Percentiles rank a stretch among this genome's conserved stretches.
Conservation (phyloP, 2,113 vertebrate species). For the Rhea americana region DNA sequence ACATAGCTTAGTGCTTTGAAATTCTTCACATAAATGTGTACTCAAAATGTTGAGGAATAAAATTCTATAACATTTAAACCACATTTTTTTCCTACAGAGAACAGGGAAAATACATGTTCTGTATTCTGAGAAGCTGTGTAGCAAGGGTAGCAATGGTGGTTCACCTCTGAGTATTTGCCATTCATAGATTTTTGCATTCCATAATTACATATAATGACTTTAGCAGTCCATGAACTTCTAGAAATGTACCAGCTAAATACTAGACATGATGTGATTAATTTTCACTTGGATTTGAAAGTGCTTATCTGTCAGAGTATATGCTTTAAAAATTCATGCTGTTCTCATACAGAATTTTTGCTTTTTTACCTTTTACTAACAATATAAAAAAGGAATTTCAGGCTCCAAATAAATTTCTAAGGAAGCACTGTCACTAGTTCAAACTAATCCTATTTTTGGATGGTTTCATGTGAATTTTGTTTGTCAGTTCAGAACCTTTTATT, state of each 20-base stretch:
- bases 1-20: background rate
- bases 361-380: background rate
- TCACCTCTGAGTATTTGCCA: background rate
- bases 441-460: background rate
- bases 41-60: background rate
- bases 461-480: slow-evolving; percentile 2
- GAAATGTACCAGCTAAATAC: background rate
- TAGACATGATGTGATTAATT: background rate
- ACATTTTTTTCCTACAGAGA: background rate
- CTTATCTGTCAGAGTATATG: background rate
- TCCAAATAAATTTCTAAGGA: background rate
- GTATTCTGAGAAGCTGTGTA: background rate
- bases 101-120: background rate
- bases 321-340: background rate
- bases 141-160: background rate
- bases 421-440: background rate
- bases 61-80: rapidly evolving
- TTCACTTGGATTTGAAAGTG: background rate
- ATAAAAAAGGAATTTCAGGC: background rate
- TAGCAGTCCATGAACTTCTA: background rate
- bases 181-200: background rate
- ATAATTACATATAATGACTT: background rate
- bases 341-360: background rate
- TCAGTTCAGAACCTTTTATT: background rate
- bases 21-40: background rate